Base-by-base conservation (phyloP, 2,888 invertebrate species). In the Ferdinandea cuprea region DNA sequence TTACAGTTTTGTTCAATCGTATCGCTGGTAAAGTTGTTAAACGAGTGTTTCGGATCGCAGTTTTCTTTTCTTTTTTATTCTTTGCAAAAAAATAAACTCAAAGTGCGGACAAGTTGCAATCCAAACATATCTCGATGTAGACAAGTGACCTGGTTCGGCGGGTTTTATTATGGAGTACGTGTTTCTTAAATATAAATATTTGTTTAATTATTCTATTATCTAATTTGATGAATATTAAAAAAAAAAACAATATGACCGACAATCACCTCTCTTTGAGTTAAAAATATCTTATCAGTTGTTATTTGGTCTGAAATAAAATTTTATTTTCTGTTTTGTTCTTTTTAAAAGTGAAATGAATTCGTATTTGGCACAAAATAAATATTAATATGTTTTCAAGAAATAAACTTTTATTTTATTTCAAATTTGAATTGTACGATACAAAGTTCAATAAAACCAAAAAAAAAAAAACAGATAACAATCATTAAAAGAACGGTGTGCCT, bases 221-320 rank as follows among this genome's bases (percentile, higher is more conserved):
- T 13, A 50, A 19, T 6, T 2, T 4, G 48, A 42, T 28, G 21
- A 46, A 17, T 21, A 58, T 7, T 7, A 21, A 9, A 44, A 76
- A 48, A 21, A 48, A 3, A 40, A 54, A 19, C 19, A n/a, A 13
- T 9, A 65, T 21, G 25, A 65, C 30, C 46, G 15, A 25, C 40
- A 32, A 63, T 58, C 25, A 72, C 63, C 72, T 63, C 35, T 44
- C 48, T 66, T 30, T 19, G 9, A 44, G 50, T 59, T 76, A 59
- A 69, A 63, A 65, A 59, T 76, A 72, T 58, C 69, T 66, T 81
- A 81, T 81, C 81, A 71, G 37, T 66, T 76, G 65, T 59, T 73
- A 44, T 61, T 66, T 54, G 37, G 3, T 25, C 25, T 13, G 17
- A 48, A 66, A 30, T 42, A 35, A 42, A 44, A 25, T 28, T 32